Base-by-base conservation (phyloP, 2,113 vertebrate genomes). In the Halcyon malimbica region DNA sequence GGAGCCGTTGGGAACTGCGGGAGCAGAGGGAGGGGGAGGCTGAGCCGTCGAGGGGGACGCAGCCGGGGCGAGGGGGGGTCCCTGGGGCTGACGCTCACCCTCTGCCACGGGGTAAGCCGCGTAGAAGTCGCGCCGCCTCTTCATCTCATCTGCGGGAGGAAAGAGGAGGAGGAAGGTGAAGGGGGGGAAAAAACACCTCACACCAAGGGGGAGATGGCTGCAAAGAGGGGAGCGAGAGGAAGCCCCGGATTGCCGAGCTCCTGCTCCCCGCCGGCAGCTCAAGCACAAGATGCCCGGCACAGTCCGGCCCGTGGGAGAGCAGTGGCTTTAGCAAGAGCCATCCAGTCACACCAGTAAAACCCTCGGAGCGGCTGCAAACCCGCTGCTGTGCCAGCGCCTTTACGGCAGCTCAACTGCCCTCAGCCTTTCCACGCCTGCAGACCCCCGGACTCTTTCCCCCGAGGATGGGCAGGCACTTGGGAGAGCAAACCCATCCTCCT, bases 101-200 rank as follows among this genome's bases (percentile, higher is more conserved):
- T 98, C 98, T 2, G 98, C 97, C 94, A 98, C 46, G 2, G 98
- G 98, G 65, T 99, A 99, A 0, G 98, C 98, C 2, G 99, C 98
- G 11, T 99, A 99, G 96, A 99, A 99, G 87, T 99, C 98, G 7
- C 99, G 98, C 21, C 99, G 97, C 64, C 99, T 97, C 91, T 99
- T 99, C 99, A 99, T 99, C 97, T 99, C 99, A 98, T 99, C 99
- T 99, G 96, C 1, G 35, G 94, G 86, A 80, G 41, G 64, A 74
- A 39, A 68, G 57, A 54, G 63, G 42, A 26, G 15, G 68, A 28
- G 17, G 70, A 35, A 35, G 35, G 42, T 56, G 53, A 67, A 11
- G 19, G 10, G 19, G 42, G 8, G 5, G 3, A 23, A 39, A 35
- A 35, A 35, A 35, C 35, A 41, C 13, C 13, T 9, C 69, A 29